These are phyloP conservation scores for Epizoanthus fatuus DNA, from an alignment of 92 coral and sea anemone genomes.

Conservation along the genomic window DNA sequence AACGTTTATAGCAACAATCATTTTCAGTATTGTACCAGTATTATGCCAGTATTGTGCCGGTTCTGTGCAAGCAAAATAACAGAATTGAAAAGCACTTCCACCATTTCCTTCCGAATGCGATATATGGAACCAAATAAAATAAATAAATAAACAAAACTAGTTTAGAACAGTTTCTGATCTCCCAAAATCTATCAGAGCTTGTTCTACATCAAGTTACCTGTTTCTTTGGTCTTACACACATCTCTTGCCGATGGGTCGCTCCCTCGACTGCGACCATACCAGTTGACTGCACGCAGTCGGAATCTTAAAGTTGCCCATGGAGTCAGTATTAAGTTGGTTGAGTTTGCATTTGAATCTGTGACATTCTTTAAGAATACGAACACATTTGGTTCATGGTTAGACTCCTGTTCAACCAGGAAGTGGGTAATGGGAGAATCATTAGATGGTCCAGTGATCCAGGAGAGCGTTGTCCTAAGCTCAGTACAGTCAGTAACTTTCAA, in stretches of 20 bases:
- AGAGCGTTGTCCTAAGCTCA: slow-evolving; percentile 62
- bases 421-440: slow-evolving; percentile 78
- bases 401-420: slow-evolving; percentile 81
- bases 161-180: too few relatives aligned
- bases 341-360: slow-evolving; percentile 43
- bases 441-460: slow-evolving; percentile 70
- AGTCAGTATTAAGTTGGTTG: slow-evolving; percentile 56
- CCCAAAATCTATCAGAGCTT: too few relatives aligned
- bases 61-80: too few relatives aligned
- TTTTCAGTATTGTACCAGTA: too few relatives aligned
- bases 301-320: slow-evolving; percentile 81
- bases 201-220: slow-evolving; percentile 44
- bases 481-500: slow-evolving; percentile 52
- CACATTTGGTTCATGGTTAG: slow-evolving; percentile 47
- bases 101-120: too few relatives aligned
- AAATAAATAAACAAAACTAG: too few relatives aligned
- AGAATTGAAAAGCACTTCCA: too few relatives aligned
- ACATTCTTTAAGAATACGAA: slow-evolving; percentile 59
- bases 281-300: slow-evolving; percentile 86
- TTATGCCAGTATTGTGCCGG: too few relatives aligned
- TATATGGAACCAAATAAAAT: too few relatives aligned
- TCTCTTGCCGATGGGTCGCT: slow-evolving; percentile 74
- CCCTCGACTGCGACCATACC: slow-evolving; percentile 82
- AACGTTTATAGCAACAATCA: too few relatives aligned
- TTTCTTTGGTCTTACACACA: slow-evolving; percentile 60